Percentiles rank a stretch among this genome's conserved stretches.
Conservation (phyloP, 2,797 vertebrate species). For the Telmatherina bonti region DNA sequence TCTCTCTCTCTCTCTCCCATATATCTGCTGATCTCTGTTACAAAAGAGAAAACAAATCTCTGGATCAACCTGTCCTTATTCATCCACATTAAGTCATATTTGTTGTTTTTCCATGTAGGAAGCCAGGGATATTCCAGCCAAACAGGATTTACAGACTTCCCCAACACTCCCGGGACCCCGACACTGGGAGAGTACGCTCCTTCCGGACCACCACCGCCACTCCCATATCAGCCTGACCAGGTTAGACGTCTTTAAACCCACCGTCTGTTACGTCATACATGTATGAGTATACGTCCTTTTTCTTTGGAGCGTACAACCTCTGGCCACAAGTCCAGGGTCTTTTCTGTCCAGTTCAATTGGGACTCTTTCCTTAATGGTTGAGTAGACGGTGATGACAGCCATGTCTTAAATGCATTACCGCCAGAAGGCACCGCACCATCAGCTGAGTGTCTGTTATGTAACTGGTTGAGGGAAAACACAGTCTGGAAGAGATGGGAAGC, state of each 20-base stretch:
- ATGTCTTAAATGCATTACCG: conserved; percentile 22
- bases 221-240: conserved; percentile 90
- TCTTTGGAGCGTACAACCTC: neutral
- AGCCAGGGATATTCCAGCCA: conserved; percentile 88
- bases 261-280: neutral
- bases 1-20: too few species aligned
- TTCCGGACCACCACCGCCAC: conserved; percentile 78
- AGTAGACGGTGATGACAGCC: conserved; percentile 2
- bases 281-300: neutral
- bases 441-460: neutral
- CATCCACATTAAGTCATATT: neutral
- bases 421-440: neutral
- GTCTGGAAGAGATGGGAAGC: neutral
- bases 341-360: neutral
- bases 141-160: conserved; percentile 89
- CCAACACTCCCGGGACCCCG: conserved; percentile 82
- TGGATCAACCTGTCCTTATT: conserved; percentile 5
- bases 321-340: conserved; percentile 5
- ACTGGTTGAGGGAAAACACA: neutral
- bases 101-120: conserved; percentile 49
- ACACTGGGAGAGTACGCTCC: conserved; percentile 83
- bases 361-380: conserved; percentile 17
- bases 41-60: neutral
- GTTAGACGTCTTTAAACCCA: conserved; percentile 58
- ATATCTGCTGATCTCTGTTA: neutral